phyloP scores from a whole-genome alignment of 1,140 invertebrate species.

The Muscidifurax raptorellus region DNA sequence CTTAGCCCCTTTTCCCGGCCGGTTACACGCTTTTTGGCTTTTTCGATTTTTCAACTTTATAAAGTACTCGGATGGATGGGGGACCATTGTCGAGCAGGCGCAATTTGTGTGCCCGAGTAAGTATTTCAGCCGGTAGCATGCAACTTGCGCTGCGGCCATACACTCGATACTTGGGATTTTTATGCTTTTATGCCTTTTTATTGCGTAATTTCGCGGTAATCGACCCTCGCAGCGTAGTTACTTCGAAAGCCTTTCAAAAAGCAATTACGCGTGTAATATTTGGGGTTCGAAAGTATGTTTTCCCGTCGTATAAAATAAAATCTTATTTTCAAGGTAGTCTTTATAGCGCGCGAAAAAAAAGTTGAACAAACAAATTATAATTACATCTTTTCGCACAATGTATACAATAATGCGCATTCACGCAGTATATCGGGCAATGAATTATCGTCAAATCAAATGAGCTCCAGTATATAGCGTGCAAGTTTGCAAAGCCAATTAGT shows the following conservation, averaged over 20 bases:
- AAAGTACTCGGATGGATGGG: background rate
- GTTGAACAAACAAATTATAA: background rate
- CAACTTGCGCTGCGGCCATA: background rate
- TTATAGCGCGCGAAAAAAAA: background rate
- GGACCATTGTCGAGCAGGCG: background rate
- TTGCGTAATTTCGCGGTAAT: background rate
- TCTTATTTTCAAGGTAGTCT: too few species aligned
- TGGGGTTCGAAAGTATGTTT: too few species aligned
- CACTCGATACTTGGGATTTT: background rate
- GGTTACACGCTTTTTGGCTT: background rate
- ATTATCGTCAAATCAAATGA: background rate
- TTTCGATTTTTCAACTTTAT: conserved; percentile 4
- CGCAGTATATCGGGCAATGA: background rate
- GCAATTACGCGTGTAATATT: too few species aligned
- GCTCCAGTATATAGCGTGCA: background rate
- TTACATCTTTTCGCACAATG: background rate
- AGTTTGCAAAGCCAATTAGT: background rate
- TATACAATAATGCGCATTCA: background rate
- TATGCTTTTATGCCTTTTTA: background rate
- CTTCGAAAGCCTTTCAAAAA: too few species aligned
- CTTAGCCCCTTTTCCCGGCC: background rate
- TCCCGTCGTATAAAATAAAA: too few species aligned
- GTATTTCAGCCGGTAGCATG: too few species aligned
- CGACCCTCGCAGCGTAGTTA: too few species aligned
- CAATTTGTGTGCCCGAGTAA: background rate